Percentiles rank a stretch among this genome's conserved stretches.
Conservation (phyloP, 2,797 vertebrate species). For the Potorous gilbertii region DNA sequence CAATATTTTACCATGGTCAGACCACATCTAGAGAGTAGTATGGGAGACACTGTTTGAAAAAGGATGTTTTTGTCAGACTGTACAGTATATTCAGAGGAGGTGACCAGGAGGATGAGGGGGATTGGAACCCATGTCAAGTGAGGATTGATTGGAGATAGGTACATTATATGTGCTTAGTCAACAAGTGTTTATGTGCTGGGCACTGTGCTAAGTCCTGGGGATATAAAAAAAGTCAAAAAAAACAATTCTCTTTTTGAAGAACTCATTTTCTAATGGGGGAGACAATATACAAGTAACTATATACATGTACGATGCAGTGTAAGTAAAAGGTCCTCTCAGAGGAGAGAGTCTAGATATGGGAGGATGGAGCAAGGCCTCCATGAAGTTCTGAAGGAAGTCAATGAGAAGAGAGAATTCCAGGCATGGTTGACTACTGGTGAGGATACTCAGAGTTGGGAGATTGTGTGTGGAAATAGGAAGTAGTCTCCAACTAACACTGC, state of each 20-base stretch:
- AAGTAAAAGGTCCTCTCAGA: neutral
- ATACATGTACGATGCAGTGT: neutral
- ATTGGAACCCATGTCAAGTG: neutral
- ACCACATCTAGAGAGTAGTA: neutral
- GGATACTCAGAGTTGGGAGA: too few relatives aligned
- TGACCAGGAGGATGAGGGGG: neutral
- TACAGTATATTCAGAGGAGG: neutral
- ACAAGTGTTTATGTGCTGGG: neutral
- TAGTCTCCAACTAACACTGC: too few relatives aligned
- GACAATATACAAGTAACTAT: neutral
- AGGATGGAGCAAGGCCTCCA: neutral
- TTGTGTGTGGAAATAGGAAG: too few relatives aligned
- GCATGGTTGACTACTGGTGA: neutral
- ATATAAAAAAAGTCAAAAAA: neutral
- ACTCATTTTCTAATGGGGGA: too few relatives aligned
- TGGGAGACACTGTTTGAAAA: neutral
- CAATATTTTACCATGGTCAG: neutral
- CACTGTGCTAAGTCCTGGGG: neutral
- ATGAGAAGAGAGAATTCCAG: neutral
- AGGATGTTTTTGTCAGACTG: neutral
- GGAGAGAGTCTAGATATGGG: neutral
- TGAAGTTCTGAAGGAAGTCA: neutral
- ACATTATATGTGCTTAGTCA: neutral
- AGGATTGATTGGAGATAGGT: neutral
- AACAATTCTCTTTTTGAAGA: too few relatives aligned